Base-by-base conservation (phyloP, 2,113 vertebrate genomes). In the Reinhardtius hippoglossoides region DNA sequence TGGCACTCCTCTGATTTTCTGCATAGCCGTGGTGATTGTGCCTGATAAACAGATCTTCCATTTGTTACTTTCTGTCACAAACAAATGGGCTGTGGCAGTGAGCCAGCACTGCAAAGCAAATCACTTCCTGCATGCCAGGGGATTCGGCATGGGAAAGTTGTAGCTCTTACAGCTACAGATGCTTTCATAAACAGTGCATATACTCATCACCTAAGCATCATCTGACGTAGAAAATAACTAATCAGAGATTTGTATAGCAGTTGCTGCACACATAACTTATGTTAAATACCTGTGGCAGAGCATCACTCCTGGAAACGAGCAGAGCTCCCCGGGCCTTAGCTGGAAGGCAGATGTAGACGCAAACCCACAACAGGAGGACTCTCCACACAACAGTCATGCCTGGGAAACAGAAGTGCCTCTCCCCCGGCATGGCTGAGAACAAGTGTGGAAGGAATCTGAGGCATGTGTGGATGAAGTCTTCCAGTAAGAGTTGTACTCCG, bases 261-360 rank as follows among this genome's bases (percentile, higher is more conserved):
- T 58, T 27, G 10, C 23, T 27, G 31, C 26, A 59, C 5, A 20
- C 7, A 18, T 5, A 31, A 21, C 1, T 52, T 54, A 31, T 4
- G 76, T 50, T 59, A 55, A 78, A 71, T 91, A 94, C 94, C 93
- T 86, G 54, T 35, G 54, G 13, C 7, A 26, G 58, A 42, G 58
- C 77, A 72, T 76, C 56, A 31, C 78, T 78, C 27, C 37, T 62
- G 52, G 83, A 85, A 76, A 85, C 10, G 8, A 87, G 40, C 61
- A 88, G 58, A 55, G 72, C 77, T 60, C 82, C 85, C 16, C 31
- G 40, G 14, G 4, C 71, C 52, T 71, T 78, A 55, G 62, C 68
- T 26, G 80, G 71, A 57, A 84, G 27, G 52, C 66, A 63, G 61
- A 83, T 37, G 63, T 56, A 78, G 37, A 83, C 20, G n/a, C 81